phyloP scores from a whole-genome alignment of 2,113 vertebrate species.

The Trinectes maculatus region DNA sequence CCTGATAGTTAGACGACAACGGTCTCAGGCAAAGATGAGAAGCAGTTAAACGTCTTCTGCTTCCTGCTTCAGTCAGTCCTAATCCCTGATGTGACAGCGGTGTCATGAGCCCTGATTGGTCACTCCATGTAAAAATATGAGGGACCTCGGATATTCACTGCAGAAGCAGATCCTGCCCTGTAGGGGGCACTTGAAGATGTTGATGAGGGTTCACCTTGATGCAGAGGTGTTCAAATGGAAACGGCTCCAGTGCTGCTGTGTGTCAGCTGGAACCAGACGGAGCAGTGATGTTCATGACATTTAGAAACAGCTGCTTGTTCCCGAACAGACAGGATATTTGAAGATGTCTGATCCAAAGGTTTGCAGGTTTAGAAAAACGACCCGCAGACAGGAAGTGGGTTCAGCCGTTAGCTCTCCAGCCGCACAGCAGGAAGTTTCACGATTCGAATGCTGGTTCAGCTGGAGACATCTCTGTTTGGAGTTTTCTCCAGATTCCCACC shows the following conservation, averaged over 20 bases:
- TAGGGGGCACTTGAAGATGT: too few relatives aligned
- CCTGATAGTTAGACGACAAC: conserved; percentile 35
- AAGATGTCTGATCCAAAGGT: conserved; percentile 29
- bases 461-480: too few relatives aligned
- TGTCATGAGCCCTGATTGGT: conserved; percentile 57
- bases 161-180: conserved; percentile 52
- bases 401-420: conserved; percentile 40
- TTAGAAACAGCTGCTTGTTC: background rate
- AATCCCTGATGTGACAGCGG: conserved; percentile 54
- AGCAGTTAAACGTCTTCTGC: conserved; percentile 5
- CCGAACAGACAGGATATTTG: background rate
- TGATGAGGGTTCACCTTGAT: conserved; percentile 9
- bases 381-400: too few relatives aligned
- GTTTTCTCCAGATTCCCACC: too few relatives aligned
- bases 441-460: too few relatives aligned
- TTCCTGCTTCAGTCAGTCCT: conserved; percentile 12
- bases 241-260: conserved; percentile 1
- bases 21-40: conserved; percentile 21
- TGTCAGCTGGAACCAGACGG: background rate
- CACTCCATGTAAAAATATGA: conserved; percentile 61
- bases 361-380: background rate
- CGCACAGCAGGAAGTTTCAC: too few relatives aligned
- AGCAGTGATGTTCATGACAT: conserved; percentile 33
- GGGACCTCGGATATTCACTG: conserved; percentile 63
- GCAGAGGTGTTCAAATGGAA: too few relatives aligned